These are phyloP conservation scores for Potamarius usumacintae DNA, from an alignment of 2,113 vertebrate genomes.

Conservation along the genomic window DNA sequence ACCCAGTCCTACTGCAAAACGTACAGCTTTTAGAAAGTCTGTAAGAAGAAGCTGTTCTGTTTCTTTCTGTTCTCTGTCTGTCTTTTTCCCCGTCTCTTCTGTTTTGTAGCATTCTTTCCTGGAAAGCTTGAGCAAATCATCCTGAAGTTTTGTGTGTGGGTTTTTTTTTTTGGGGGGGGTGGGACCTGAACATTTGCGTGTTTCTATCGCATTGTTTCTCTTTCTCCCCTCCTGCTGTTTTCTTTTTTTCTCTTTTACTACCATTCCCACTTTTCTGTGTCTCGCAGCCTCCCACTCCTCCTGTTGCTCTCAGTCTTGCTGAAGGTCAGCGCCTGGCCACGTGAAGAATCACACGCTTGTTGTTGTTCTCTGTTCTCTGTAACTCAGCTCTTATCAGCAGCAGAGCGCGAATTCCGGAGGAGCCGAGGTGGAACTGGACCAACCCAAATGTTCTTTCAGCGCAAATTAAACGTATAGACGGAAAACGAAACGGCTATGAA, in stretches of 20 bases:
- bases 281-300: conserved; percentile 10
- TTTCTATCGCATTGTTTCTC: conserved; percentile 20
- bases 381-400: conserved; percentile 31
- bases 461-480: background rate
- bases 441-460: background rate
- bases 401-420: conserved; percentile 23
- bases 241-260: background rate
- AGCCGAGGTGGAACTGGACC: conserved; percentile 7
- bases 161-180: background rate
- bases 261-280: conserved; percentile 25
- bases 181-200: background rate
- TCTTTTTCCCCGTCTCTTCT: background rate
- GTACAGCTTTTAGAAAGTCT: background rate
- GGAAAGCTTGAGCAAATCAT: conserved; percentile 35
- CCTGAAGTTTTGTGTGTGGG: background rate
- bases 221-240: conserved; percentile 37
- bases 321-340: conserved; percentile 63
- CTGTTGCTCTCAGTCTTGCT: conserved; percentile 30
- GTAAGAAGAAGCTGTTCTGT: background rate
- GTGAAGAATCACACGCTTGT: conserved; percentile 56
- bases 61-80: conserved; percentile 4
- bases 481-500: background rate
- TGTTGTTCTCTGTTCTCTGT: conserved; percentile 32
- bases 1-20: background rate
- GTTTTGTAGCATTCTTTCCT: conserved; percentile 19